Evolutionary conservation across 1,140 invertebrate genomes (phyloP).

Genomic region (Ceratina japonica): DNA sequence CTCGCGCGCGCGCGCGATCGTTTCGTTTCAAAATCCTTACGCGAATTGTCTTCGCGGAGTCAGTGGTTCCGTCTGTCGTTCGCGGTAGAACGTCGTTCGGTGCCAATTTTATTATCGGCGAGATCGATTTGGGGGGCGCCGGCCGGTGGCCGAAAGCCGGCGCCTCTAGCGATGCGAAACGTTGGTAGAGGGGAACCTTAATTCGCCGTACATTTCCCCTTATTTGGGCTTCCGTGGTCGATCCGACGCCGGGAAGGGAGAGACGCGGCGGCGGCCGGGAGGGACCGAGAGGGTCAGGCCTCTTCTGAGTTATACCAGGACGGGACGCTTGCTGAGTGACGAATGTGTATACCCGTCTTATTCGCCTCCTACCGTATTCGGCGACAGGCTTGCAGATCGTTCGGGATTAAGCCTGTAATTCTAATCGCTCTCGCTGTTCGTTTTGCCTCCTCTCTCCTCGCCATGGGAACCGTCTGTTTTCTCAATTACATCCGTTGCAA

Average conservation of each 20-base stretch:
- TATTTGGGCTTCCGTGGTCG: constrained; percentile 75
- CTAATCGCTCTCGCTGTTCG: constrained; percentile 53
- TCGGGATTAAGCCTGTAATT: constrained; percentile 63
- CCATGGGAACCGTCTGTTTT: constrained; percentile 42
- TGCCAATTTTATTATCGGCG: background rate
- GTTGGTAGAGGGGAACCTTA: constrained; percentile 60
- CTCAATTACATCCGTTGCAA: constrained; percentile 25
- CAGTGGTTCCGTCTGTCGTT: too few species aligned
- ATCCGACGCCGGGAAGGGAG: constrained; percentile 55
- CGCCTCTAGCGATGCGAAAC: constrained; percentile 48
- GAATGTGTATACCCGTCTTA: constrained; percentile 67
- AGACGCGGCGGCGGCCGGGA: constrained; percentile 31
- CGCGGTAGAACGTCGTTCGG: too few species aligned
- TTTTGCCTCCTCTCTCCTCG: constrained; percentile 19
- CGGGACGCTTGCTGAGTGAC: constrained; percentile 62
- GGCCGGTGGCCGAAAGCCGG: constrained; percentile 39
- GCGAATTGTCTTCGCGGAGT: too few species aligned
- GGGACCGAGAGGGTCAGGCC: constrained; percentile 66
- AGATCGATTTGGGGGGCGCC: constrained; percentile 33
- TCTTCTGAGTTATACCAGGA: constrained; percentile 64
- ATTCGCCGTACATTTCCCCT: constrained; percentile 74
- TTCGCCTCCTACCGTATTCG: constrained; percentile 70
- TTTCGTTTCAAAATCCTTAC: too few species aligned
- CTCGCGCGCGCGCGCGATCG: too few species aligned
- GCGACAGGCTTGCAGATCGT: constrained; percentile 62